Evolutionary conservation across 1,140 invertebrate genomes (phyloP), one percentile per base, ranked within the genome.

Genomic region (Nebria ingens): DNA sequence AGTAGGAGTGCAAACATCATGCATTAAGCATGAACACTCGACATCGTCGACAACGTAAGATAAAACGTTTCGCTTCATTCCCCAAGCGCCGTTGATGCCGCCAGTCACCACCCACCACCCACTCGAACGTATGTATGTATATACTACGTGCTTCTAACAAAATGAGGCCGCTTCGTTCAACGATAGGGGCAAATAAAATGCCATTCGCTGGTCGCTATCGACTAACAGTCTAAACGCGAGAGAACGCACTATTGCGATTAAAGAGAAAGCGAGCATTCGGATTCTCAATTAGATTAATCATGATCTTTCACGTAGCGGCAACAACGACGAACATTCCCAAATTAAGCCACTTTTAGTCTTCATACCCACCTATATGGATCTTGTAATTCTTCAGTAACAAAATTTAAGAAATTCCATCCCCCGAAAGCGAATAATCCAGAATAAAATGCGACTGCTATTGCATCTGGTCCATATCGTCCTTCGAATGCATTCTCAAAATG

Each of bases 351-450:
- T 60, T 76, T n/a, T n/a, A n/a, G n/a, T n/a, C n/a, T n/a, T n/a
- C n/a, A n/a, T n/a, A n/a, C 79, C 80, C 70, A 94, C 89, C 83
- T 91, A 77, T 91, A 89, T 9, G 93, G 93, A 68, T 96, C 83
- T 68, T 92, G 87, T 0, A 97, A 71, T 75, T 97, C 93, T 72
- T 96, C 93, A 0, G 93, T 93, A 42, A 93, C 89, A 71, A 93
- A 94, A 73, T 95, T 95, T 38, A 95, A 76, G 70, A 89, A 93
- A 69, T 94, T 93, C 89, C 90, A 97, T 40, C 93, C 93, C 51
- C 92, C 91, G 70, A 96, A 97, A n/a, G 93, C 92, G 76, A 97
- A 97, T 1, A 97, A 75, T n/a, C 92, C 93, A 0, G 89, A 89
- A 70, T 95, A 96, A 64, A 95, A 93, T 0, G 91, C 90, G 45